Base-by-base conservation (phyloP, 1,140 invertebrate species). In the Linepithema humile region DNA sequence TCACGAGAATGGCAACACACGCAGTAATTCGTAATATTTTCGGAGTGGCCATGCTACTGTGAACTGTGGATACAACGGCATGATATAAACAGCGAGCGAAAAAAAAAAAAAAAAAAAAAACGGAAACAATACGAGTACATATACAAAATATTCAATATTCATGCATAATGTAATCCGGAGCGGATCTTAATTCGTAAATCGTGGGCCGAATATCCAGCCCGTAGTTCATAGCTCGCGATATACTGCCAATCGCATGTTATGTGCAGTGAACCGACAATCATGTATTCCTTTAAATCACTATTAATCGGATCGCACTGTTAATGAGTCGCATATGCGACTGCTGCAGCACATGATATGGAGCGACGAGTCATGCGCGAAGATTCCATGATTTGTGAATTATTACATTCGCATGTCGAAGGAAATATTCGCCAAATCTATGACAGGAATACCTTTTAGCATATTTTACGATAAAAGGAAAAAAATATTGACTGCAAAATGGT, bases 251-350 rank as follows among this genome's bases (percentile, higher is more conserved):
- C 55, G 84, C 73, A 62, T 83, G 29, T 85, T 40, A 53, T 72
- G 84, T 84, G 73, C 82, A 89, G 91, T 91, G 91, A 88, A 91
- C 91, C 91, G 91, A 92, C 91, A 92, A 92, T 92, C 91, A 91
- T 92, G 53, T 88, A 90, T 88, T 90, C 77, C 90, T 88, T 89
- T 73, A 43, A 20, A 40, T 35, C 35, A 15, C 9, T 55, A 85
- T 82, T 78, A 83, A 73, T 82, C 70, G 57, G 12, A 43, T n/a
- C n/a, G n/a, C n/a, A n/a, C n/a, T n/a, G n/a, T n/a, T n/a, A n/a
- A 12, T 82, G 35, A 7, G 0, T 38, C 69, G 60, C 32, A 38
- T 53, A 15, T 50, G 29, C 40, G 48, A 74, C 23, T 45, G 26
- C 20, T 38, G 43, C 9, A 48, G 26, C 43, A 77, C 40, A 45